These are phyloP conservation scores for Tenthredo livida DNA, from an alignment of 2,888 invertebrate species.

Conservation along the genomic window DNA sequence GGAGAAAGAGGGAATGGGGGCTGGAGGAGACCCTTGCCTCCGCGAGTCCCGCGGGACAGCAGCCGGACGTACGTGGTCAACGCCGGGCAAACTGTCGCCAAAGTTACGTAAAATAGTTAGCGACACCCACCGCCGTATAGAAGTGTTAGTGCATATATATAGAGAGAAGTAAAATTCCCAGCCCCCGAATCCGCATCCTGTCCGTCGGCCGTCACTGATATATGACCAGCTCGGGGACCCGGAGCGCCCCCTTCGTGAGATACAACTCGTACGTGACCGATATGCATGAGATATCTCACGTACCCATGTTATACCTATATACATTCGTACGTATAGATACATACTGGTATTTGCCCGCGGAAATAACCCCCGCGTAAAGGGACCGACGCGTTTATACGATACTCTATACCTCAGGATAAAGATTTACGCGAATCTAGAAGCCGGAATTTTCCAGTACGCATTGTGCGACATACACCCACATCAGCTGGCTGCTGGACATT, in stretches of 20 bases:
- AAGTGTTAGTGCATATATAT: constrained; percentile 10
- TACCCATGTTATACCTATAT: constrained; percentile 13
- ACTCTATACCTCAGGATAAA: background rate
- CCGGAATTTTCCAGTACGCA: background rate
- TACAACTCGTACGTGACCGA: constrained; percentile 76
- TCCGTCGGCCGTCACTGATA: constrained; percentile 72
- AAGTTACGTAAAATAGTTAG: constrained; percentile 79
- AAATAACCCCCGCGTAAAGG: constrained; percentile 19
- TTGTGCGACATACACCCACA: background rate
- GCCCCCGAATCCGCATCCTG: constrained; percentile 60
- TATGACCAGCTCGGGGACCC: constrained; percentile 69
- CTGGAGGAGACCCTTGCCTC: constrained; percentile 35
- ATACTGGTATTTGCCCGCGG: background rate
- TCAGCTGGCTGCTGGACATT: background rate
- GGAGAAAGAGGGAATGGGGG: background rate
- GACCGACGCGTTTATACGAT: background rate
- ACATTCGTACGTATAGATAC: background rate
- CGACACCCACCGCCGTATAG: constrained; percentile 71
- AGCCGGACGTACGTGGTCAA: constrained; percentile 78
- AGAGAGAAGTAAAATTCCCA: constrained; percentile 44
- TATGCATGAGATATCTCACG: constrained; percentile 63
- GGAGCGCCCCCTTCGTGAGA: constrained; percentile 68
- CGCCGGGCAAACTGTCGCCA: constrained; percentile 77
- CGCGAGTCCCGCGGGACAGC: constrained; percentile 70
- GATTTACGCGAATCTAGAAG: constrained; percentile 12